Base-by-base conservation (phyloP, 2,113 vertebrate genomes). In the Protobothrops flavoviridis region DNA sequence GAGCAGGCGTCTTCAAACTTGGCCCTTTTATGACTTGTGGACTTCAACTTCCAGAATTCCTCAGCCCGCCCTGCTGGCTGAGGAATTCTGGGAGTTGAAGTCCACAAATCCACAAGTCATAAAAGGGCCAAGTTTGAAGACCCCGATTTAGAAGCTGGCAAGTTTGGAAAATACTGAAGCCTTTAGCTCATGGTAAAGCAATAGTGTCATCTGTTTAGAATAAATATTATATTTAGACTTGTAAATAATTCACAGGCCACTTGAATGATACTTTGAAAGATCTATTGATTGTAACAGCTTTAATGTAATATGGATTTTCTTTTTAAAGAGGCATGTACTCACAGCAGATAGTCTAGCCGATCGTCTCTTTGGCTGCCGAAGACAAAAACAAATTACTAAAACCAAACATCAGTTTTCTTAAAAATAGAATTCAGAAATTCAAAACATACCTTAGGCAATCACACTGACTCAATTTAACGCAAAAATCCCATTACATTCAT, bases 331-430 rank as follows among this genome's bases (percentile, higher is more conserved):
- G 33, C 74, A 33, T 81, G 33, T 97, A 98, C 99, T 98, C 98
- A 99, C 99, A 97, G 98, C 98, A 20, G 98, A 99, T 98, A 99
- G 98, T 97, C 99, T 98, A 88, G 98, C 98, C 45, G 99, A 99
- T 98, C 98, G 98, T 98, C 99, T 99, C 98, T 98, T 98, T 97
- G 99, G 99, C 99, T 99, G 97, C 53, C 96, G 96, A 92, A 97
- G 56, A 96, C 95, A 97, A 95, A 97, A 91, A 93, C 0, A 23
- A 0, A 92, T 94, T 61, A 97, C 50, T 91, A 89, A 53, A 91
- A 89, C 4, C 89, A 57, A 90, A n/a, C 29, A 6, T 15, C 15
- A n/a, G 6, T 29, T n/a, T 43, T n/a, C 43, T 7, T 92, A 33
- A 21, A 52, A 1, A 26, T 0, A 87, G 39, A 87, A 20, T 92